These are phyloP conservation scores for Osmerus mordax DNA, from an alignment of 2,113 vertebrate species.

Conservation along the genomic window DNA sequence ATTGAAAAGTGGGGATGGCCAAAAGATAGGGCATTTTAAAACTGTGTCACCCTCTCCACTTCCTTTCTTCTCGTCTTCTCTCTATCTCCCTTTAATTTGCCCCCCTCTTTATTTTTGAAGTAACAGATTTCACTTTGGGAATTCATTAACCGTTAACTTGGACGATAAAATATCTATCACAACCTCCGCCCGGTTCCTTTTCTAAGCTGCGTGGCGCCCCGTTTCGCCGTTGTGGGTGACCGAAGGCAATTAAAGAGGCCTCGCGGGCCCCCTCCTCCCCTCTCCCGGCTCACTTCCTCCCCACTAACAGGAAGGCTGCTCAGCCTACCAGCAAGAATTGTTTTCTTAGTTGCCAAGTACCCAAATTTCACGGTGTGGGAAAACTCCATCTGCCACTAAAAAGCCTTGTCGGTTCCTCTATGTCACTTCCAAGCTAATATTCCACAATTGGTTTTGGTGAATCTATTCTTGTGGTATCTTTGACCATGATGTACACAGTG, in stretches of 20 bases:
- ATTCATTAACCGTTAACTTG: slow-evolving; percentile 77
- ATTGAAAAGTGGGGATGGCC: slow-evolving; percentile 74
- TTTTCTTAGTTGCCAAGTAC: slow-evolving; percentile 73
- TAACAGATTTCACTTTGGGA: slow-evolving; percentile 79
- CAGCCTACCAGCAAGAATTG: slow-evolving; percentile 72
- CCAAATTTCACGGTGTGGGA: slow-evolving; percentile 74
- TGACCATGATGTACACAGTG: neutral
- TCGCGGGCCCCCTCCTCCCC: slow-evolving; percentile 37
- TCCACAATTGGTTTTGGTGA: slow-evolving; percentile 76
- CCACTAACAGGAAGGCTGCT: slow-evolving; percentile 63
- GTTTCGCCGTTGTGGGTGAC: slow-evolving; percentile 71
- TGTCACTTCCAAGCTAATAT: slow-evolving; percentile 71
- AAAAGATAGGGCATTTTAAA: slow-evolving; percentile 76
- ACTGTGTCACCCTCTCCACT: slow-evolving; percentile 73
- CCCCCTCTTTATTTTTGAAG: slow-evolving; percentile 74
- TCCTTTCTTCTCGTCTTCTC: slow-evolving; percentile 64
- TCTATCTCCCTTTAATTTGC: slow-evolving; percentile 76
- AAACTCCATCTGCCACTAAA: slow-evolving; percentile 63
- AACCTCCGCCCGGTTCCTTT: slow-evolving; percentile 64
- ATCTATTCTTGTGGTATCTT: slow-evolving; percentile 61
- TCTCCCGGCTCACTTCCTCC: slow-evolving; percentile 42
- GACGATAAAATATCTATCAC: slow-evolving; percentile 78
- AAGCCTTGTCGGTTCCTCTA: slow-evolving; percentile 58
- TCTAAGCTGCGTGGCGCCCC: slow-evolving; percentile 66
- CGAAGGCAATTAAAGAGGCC: slow-evolving; percentile 76